Conservation (phyloP, 2,113 vertebrate genomes). For the Pseudonaja textilis region DNA sequence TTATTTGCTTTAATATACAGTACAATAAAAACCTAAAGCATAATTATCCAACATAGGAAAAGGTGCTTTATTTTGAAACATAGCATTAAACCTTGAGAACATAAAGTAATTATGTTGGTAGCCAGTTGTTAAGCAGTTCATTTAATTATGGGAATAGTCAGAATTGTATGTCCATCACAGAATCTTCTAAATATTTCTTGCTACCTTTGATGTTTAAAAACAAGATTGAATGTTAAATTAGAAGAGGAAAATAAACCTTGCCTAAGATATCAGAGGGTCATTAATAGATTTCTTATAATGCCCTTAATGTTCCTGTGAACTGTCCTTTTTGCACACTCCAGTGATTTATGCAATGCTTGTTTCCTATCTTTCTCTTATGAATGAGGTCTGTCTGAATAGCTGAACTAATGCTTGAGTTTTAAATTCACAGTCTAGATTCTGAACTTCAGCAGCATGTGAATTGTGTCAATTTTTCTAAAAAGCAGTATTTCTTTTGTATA, state of each 20-base stretch:
- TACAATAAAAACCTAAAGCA: background rate
- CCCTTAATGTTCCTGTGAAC: background rate
- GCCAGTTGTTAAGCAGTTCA: background rate
- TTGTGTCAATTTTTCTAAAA: background rate
- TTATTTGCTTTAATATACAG: background rate
- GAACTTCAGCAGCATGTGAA: background rate
- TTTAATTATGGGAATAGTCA: background rate
- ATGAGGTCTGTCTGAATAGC: background rate
- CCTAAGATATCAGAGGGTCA: background rate
- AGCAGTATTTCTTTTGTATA: background rate
- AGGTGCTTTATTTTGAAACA: background rate
- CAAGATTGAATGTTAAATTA: background rate
- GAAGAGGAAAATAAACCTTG: background rate
- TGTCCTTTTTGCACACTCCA: background rate
- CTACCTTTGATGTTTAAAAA: background rate
- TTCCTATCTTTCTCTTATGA: background rate
- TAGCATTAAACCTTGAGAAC: background rate
- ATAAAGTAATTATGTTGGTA: background rate
- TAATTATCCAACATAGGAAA: background rate
- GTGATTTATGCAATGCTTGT: background rate
- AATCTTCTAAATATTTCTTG: background rate
- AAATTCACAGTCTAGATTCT: accelerated
- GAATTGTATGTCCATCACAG: background rate
- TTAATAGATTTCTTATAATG: background rate
- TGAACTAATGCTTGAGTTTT: background rate